These are phyloP conservation scores for Struthidea cinerea DNA, from an alignment of 2,113 vertebrate species.

Conservation along the genomic window DNA sequence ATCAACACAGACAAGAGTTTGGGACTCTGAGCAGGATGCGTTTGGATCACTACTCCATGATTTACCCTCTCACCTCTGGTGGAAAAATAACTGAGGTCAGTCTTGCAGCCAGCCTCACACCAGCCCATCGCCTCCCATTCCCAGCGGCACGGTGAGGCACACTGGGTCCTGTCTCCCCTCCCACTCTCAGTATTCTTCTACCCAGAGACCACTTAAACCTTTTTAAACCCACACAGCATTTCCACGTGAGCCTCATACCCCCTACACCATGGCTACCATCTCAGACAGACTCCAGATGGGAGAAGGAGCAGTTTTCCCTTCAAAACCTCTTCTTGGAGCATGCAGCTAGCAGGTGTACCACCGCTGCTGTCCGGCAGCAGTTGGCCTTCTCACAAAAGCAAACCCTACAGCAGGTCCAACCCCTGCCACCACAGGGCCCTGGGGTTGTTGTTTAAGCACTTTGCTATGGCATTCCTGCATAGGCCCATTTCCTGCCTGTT, in stretches of 20 bases:
- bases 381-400: neutral
- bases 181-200: neutral
- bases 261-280: neutral
- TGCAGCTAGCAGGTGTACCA: fast-evolving
- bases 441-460: neutral
- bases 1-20: neutral
- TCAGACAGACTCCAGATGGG: neutral
- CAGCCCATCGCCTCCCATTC: neutral
- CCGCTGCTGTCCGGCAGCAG: neutral
- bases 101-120: neutral
- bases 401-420: neutral
- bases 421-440: neutral
- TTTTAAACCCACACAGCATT: neutral
- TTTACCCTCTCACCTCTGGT: neutral
- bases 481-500: neutral
- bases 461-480: neutral
- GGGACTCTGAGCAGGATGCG: neutral
- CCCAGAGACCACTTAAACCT: neutral
- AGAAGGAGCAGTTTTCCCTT: neutral
- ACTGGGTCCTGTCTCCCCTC: neutral
- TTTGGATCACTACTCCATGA: neutral
- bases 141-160: fast-evolving
- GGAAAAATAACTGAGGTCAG: neutral
- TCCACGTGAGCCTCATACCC: neutral
- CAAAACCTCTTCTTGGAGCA: neutral